phyloP scores from a whole-genome alignment of 2,888 invertebrate genomes.

The Lasius fuliginosus region DNA sequence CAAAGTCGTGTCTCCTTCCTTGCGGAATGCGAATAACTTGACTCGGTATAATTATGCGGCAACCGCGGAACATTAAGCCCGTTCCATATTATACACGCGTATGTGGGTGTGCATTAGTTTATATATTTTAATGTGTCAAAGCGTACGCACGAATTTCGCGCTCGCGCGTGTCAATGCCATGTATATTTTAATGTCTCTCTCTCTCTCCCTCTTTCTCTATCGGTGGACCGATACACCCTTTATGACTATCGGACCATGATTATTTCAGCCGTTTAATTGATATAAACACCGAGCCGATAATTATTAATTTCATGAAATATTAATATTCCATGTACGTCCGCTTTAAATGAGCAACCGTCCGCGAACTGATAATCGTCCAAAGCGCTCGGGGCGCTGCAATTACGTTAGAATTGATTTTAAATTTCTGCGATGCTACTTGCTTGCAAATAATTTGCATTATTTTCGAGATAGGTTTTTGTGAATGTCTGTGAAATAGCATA shows the following conservation, averaged over 20 bases:
- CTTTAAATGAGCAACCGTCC: constrained; percentile 34
- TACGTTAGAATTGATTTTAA: constrained; percentile 28
- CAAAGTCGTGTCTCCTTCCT: constrained; percentile 58
- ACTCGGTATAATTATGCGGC: constrained; percentile 66
- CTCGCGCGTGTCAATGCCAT: constrained; percentile 24
- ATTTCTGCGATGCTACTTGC: constrained; percentile 8
- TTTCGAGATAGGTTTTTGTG: not conserved
- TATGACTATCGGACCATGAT: constrained; percentile 42
- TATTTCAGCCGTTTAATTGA: constrained; percentile 56
- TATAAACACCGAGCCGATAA: constrained; percentile 46
- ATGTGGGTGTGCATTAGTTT: constrained; percentile 65
- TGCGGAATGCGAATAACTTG: constrained; percentile 73
- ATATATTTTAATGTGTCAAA: constrained; percentile 39
- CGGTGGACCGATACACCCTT: constrained; percentile 14
- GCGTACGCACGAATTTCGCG: constrained; percentile 51
- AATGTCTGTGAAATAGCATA: not conserved
- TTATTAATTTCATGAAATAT: constrained; percentile 60
- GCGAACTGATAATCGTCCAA: constrained; percentile 46
- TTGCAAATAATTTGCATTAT: not conserved
- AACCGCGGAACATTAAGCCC: constrained; percentile 68
- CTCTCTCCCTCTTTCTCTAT: not conserved
- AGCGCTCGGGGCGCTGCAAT: constrained; percentile 7
- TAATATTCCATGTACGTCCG: constrained; percentile 36
- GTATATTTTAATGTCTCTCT: constrained; percentile 4
- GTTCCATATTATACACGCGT: not conserved